Evolutionary conservation across 2,113 vertebrate species (phyloP), one percentile per base, ranked within the genome.

Genomic region (Mugil cephalus): DNA sequence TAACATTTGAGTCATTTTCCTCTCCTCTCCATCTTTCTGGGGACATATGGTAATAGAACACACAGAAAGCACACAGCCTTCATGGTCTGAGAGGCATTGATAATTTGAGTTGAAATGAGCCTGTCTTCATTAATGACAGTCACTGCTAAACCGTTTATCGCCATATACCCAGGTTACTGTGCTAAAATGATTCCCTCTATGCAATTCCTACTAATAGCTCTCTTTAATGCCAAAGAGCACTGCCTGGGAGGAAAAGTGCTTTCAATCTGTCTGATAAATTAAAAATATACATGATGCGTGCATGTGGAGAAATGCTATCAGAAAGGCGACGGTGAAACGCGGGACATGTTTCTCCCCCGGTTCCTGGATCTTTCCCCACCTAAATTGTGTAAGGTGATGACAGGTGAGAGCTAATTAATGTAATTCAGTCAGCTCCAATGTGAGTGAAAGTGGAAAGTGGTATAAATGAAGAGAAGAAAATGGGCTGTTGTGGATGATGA

Each of bases 41-140:
- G 59, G 59, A 76, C 66, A 70, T 54, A 46, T 38, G 24, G 54
- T 54, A 65, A 72, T 45, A 67, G 15, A 69, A 65, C 63, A 63
- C 40, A 52, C 45, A 53, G 10, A 53, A 21, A 62, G 40, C 54
- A 70, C 54, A 39, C 58, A 24, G 79, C 68, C 69, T 79, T 84
- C 83, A 75, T 77, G 67, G 58, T 79, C 79, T 86, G 74, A 86
- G 77, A 85, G 69, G 83, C 74, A 13, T 86, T 70, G 74, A 90
- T 85, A 81, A 90, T 88, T 88, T 59, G 63, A 81, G 80, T 84
- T 89, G 69, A 87, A 88, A 90, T 82, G 77, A 86, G 85, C 74
- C 83, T 88, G 79, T 87, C 84, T 85, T 87, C 79, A 85, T 83
- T 89, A 82, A 85, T 84, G 82, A 67, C 77, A 78, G 84, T 87